Conservation (phyloP, 2,113 vertebrate genomes). For the Epinephelus moara region DNA sequence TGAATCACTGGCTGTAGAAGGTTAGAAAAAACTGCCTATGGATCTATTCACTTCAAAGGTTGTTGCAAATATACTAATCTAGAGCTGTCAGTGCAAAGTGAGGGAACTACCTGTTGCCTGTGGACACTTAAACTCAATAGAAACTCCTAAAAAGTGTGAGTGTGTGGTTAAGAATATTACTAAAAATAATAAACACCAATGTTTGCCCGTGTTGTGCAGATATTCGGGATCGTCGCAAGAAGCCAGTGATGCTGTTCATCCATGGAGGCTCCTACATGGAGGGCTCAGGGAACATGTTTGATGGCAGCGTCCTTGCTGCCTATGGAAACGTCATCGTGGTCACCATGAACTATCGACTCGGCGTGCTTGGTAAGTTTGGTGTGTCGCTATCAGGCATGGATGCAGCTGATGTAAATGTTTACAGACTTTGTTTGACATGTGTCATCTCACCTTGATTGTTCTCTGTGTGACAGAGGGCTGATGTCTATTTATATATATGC, state of each 20-base stretch:
- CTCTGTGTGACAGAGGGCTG: not conserved
- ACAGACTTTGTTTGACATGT: not conserved
- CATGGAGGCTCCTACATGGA: conserved; percentile 96
- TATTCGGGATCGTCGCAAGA: conserved; percentile 93
- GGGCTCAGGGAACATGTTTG: conserved; percentile 94
- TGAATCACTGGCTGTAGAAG: not conserved
- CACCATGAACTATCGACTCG: conserved; percentile 96
- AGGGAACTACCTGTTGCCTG: conserved; percentile 20
- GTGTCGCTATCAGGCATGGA: not conserved
- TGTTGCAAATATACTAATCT: conserved; percentile 11
- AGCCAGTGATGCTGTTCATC: conserved; percentile 94
- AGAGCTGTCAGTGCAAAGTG: conserved; percentile 17
- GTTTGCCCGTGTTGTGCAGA: conserved; percentile 80
- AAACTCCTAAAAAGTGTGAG: not conserved
- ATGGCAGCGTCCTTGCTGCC: conserved; percentile 91
- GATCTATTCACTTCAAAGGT: not conserved
- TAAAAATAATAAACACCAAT: not conserved
- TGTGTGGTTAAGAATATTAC: not conserved
- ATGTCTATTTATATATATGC: not conserved
- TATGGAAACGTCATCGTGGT: conserved; percentile 95
- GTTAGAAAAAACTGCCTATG: conserved; percentile 14
- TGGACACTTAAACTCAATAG: not conserved
- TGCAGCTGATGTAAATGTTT: not conserved
- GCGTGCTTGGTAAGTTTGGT: conserved; percentile 90
- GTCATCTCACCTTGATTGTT: conserved; percentile 10